These are phyloP conservation scores for Onychostruthus taczanowskii DNA, from an alignment of 2,113 vertebrate species.

Conservation along the genomic window DNA sequence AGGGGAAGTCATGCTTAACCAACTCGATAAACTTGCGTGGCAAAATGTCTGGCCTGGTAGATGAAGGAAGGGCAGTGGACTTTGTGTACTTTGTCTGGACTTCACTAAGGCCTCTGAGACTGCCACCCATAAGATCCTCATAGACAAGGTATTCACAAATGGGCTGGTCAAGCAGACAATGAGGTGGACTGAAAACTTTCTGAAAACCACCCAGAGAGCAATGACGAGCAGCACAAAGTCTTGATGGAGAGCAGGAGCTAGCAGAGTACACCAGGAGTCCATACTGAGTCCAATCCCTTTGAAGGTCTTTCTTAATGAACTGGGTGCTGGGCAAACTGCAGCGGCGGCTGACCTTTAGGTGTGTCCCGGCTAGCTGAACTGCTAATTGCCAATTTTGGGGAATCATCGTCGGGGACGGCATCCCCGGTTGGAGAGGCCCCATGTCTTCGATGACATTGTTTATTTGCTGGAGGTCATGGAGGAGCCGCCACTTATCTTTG, in stretches of 20 bases:
- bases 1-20: neutral
- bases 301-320: neutral
- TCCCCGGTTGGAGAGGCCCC: too few species aligned
- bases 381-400: too few species aligned
- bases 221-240: neutral
- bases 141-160: neutral
- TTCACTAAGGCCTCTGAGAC: neutral
- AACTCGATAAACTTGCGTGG: neutral
- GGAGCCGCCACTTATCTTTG: too few species aligned
- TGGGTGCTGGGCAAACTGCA: too few species aligned
- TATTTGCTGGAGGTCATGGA: too few species aligned
- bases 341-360: too few species aligned
- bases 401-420: too few species aligned
- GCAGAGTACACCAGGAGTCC: too few species aligned
- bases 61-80: neutral
- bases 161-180: neutral
- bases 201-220: neutral
- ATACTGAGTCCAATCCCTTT: neutral
- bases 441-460: too few species aligned
- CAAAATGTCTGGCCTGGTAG: neutral
- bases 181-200: neutral
- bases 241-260: neutral
- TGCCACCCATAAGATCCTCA: neutral
- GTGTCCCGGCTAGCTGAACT: too few species aligned
- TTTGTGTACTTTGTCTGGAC: neutral